These are phyloP conservation scores for Andrena minutula DNA, from an alignment of 2,888 invertebrate species.

Conservation along the genomic window DNA sequence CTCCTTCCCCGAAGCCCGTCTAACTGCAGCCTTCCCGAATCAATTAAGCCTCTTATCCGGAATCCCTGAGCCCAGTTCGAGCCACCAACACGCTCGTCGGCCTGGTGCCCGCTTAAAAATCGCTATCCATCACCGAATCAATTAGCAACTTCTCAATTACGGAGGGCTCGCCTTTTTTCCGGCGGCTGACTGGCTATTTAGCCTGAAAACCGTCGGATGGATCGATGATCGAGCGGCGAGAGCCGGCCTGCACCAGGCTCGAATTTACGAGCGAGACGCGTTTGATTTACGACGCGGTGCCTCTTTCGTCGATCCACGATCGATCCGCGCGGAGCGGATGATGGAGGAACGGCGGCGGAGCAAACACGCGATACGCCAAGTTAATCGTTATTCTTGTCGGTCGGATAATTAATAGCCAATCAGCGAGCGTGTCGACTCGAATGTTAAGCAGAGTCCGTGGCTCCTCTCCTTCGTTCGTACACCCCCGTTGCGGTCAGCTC, in stretches of 20 bases:
- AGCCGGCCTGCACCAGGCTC: slow-evolving; percentile 67
- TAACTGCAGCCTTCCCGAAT: slow-evolving; percentile 35
- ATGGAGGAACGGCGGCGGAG: slow-evolving; percentile 58
- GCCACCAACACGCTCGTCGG: slow-evolving; percentile 29
- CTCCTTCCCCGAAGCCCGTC: not conserved
- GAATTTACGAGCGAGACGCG: slow-evolving; percentile 78
- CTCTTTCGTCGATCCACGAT: slow-evolving; percentile 75
- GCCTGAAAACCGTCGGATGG: slow-evolving; percentile 56
- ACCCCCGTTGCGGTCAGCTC: slow-evolving; percentile 46
- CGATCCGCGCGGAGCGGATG: slow-evolving; percentile 68
- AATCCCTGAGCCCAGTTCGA: slow-evolving; percentile 28
- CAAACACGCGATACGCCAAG: slow-evolving; percentile 77
- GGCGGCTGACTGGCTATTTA: slow-evolving; percentile 28
- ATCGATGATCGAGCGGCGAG: slow-evolving; percentile 74
- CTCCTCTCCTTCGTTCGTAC: slow-evolving; percentile 29
- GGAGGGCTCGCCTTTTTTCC: slow-evolving; percentile 26
- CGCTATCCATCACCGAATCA: slow-evolving; percentile 72
- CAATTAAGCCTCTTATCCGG: slow-evolving; percentile 58
- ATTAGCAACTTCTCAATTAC: slow-evolving; percentile 72
- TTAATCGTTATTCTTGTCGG: slow-evolving; percentile 82
- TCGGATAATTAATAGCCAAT: slow-evolving; percentile 83
- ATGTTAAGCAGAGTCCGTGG: slow-evolving; percentile 76
- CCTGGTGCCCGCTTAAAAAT: slow-evolving; percentile 49
- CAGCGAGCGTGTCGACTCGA: slow-evolving; percentile 78
- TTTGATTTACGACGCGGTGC: slow-evolving; percentile 75